Base-by-base conservation (phyloP, 2,113 vertebrate species). In the Felis chaus region DNA sequence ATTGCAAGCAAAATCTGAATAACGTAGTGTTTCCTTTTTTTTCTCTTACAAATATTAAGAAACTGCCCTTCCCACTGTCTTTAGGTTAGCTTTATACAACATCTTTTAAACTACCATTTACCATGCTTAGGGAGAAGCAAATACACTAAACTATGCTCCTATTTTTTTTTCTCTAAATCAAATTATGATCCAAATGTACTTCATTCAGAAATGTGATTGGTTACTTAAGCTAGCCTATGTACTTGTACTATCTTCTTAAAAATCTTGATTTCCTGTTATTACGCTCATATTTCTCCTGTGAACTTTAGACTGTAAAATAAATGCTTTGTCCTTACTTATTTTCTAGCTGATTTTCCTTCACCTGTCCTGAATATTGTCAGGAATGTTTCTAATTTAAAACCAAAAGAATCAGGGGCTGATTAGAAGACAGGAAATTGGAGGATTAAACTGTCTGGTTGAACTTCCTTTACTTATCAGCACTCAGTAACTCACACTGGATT, bases 361-460 rank as follows among this genome's bases (percentile, higher is more conserved):
- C 99, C 99, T 99, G 99, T 98, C 98, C 99, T 94, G 95, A 98
- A 98, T 99, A 98, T 98, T 98, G 98, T 98, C 97, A 98, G 97
- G 99, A 99, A 99, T 99, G 99, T 99, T 99, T 99, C 99, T 99
- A 99, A 99, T 99, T 99, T 99, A 99, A 98, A 99, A 98, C 98
- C 98, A 97, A 99, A 99, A 99, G 99, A 99, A 98, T 98, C 99
- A 98, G 99, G 99, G 99, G 99, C 99, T 99, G 99, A 99, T 99
- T 99, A 99, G 99, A 99, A 99, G 99, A 99, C 99, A 99, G 99
- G 99, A 99, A 99, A 99, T 99, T 99, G 99, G 99, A 99, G 99
- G 99, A 99, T 99, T 99, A 99, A 99, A 99, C 99, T 99, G 99
- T 99, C 99, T 99, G 99, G 99, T 99, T 99, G 99, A 99, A 99